Conservation (phyloP, 2,113 vertebrate genomes). For the cat (Felis catus) region DNA sequence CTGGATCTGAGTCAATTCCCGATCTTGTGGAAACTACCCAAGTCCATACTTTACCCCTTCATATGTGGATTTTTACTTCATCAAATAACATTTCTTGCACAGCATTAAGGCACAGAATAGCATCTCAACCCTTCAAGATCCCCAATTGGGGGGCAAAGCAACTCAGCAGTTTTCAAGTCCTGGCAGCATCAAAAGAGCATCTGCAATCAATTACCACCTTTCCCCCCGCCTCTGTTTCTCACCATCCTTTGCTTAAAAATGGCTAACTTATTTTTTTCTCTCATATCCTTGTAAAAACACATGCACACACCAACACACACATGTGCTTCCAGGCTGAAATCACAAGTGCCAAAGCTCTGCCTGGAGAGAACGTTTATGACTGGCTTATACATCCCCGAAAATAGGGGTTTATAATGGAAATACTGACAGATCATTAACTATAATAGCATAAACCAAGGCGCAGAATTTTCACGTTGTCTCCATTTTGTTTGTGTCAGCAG, state of each 20-base stretch:
- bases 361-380: conserved; percentile 84
- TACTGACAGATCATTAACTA: conserved; percentile 85
- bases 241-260: conserved; percentile 84
- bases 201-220: conserved; percentile 85
- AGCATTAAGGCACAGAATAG: conserved; percentile 63
- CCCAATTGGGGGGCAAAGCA: conserved; percentile 83
- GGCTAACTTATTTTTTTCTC: conserved; percentile 66
- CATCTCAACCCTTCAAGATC: conserved; percentile 82
- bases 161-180: conserved; percentile 86
- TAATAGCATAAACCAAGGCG: conserved; percentile 80
- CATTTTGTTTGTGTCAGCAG: conserved; percentile 82
- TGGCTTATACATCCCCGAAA: conserved; percentile 83
- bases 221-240: conserved; percentile 34
- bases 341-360: conserved; percentile 83
- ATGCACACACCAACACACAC: conserved; percentile 75
- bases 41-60: background rate
- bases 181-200: conserved; percentile 85
- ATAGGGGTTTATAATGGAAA: conserved; percentile 84
- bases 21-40: background rate
- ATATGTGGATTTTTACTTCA: conserved; percentile 41
- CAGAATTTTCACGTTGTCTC: conserved; percentile 83
- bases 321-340: conserved; percentile 85
- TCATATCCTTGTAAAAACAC: conserved; percentile 81
- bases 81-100: conserved; percentile 52
- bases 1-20: conserved; percentile 6